Percentiles rank a stretch among this genome's conserved stretches.
Conservation (phyloP, 2,888 invertebrate species). For the Lasioglossum leucozonium region DNA sequence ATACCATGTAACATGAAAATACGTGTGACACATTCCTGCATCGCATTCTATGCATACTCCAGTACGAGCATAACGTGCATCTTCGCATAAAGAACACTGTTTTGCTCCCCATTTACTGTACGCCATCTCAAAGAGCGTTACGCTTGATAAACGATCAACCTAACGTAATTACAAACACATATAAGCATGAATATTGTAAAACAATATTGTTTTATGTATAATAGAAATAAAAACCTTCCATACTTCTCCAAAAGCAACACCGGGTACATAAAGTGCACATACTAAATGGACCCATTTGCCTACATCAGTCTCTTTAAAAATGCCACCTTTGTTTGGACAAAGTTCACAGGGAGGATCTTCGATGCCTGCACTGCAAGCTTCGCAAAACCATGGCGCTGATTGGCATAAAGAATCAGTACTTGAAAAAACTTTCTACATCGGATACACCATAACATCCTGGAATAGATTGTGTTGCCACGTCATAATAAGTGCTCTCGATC, state of each 20-base stretch:
- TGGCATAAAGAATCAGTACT: slow-evolving; percentile 97
- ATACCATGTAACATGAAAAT: slow-evolving; percentile 98
- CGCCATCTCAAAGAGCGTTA: slow-evolving; percentile 98
- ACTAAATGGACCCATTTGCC: slow-evolving; percentile 99
- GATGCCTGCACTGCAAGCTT: slow-evolving; percentile 97
- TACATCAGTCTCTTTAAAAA: slow-evolving; percentile 98
- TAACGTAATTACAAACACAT: slow-evolving; percentile 69
- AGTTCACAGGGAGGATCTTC: slow-evolving; percentile 96
- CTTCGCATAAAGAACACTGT: slow-evolving; percentile 95
- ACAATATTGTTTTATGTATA: slow-evolving; percentile 6
- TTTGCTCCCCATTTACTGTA: slow-evolving; percentile 98
- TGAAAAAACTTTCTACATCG: slow-evolving; percentile 94
- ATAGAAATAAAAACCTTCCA: slow-evolving; percentile 32
- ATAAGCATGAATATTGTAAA: slow-evolving; percentile 11
- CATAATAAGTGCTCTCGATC: not conserved
- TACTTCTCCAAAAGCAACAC: slow-evolving; percentile 98
- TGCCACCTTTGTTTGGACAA: slow-evolving; percentile 96
- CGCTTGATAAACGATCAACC: slow-evolving; percentile 94
- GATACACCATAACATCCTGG: slow-evolving; percentile 96
- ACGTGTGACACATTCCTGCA: slow-evolving; percentile 98
- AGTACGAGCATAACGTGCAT: slow-evolving; percentile 93
- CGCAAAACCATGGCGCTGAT: slow-evolving; percentile 99
- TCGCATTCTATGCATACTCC: slow-evolving; percentile 99
- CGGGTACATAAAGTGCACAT: slow-evolving; percentile 98
- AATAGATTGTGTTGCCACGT: slow-evolving; percentile 26